Evolutionary conservation across 2,113 vertebrate species (phyloP), one percentile per base, ranked within the genome.

Genomic region (Oncorhynchus mykiss): DNA sequence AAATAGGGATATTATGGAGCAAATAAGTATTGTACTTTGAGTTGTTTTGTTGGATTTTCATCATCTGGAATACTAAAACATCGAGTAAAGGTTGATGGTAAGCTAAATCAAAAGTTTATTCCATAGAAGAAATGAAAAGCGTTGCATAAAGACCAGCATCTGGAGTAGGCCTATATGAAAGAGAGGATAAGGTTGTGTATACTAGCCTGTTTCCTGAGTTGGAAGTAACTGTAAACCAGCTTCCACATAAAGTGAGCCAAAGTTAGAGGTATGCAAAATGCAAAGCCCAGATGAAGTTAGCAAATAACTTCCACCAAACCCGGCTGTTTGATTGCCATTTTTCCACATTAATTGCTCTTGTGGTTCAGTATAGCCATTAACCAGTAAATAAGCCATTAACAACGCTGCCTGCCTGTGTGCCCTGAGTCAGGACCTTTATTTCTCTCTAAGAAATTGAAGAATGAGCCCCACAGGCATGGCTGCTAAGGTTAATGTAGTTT

Each of bases 341-440:
- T 88, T 91, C 89, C 88, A 85, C 85, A 93, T 92, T 90, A 92
- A 92, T 92, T 92, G 90, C 86, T 90, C 88, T 83, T 86, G 85
- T 89, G 88, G 85, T 89, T 89, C 82, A 78, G 84, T 88, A 89
- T 90, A 88, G 89, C 88, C 88, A 89, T 85, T 92, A 91, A 90
- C 90, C 86, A 89, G 90, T 91, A 93, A 93, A 93, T 91, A 93
- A 92, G 87, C 88, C 86, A 92, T 94, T 93, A 93, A 90, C 88
- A 90, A 91, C 85, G 82, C 86, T 84, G 84, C 78, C 84, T 88
- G 91, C 81, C 88, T 76, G 78, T 75, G 70, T 85, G 87, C 83
- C 87, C 88, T 68, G n/a, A 80, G 87, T 89, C 86, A 85, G 85
- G 89, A 88, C 89, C 90, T 91, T 87, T 85, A 90, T 91, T 92